phyloP scores from a whole-genome alignment of 92 coral and sea anemone species.

The Pocillopora grandis region DNA sequence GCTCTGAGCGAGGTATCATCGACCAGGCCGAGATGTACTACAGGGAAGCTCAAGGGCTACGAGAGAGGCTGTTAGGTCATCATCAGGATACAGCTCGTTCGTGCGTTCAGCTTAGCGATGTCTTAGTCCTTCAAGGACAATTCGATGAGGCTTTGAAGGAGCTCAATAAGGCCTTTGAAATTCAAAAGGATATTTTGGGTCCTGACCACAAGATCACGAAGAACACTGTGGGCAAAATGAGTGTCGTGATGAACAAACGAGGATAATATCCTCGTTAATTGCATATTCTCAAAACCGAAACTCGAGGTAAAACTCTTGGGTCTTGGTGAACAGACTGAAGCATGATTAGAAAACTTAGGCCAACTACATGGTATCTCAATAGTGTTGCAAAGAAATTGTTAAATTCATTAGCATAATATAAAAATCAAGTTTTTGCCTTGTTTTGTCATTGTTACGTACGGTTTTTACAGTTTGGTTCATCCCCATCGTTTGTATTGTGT shows the following conservation, averaged over 20 bases:
- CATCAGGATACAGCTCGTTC: conserved; percentile 38
- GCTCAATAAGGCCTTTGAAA: conserved; percentile 10
- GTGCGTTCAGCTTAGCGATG: conserved; percentile 16
- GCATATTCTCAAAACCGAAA: no score
- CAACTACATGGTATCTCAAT: no score
- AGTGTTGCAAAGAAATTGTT: no score
- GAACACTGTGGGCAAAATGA: not conserved
- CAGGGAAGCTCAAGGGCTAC: not conserved
- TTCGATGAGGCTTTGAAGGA: not conserved
- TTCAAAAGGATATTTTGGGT: conserved; percentile 18
- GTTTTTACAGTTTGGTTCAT: no score
- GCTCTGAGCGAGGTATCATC: not conserved
- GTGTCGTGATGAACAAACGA: not conserved
- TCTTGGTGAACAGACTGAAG: no score
- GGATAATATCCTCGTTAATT: not conserved
- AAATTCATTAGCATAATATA: no score
- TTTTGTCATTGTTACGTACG: no score
- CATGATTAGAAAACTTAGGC: no score
- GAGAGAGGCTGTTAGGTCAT: not conserved
- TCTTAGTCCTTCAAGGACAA: not conserved
- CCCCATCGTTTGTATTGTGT: no score
- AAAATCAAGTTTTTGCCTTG: no score
- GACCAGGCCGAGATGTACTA: not conserved
- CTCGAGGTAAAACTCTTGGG: no score
- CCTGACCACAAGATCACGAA: not conserved